Percentiles rank a stretch among this genome's conserved stretches.
Evolutionary conservation across 2,113 vertebrate genomes (phyloP).

Genomic region (Semnornis frantzii): DNA sequence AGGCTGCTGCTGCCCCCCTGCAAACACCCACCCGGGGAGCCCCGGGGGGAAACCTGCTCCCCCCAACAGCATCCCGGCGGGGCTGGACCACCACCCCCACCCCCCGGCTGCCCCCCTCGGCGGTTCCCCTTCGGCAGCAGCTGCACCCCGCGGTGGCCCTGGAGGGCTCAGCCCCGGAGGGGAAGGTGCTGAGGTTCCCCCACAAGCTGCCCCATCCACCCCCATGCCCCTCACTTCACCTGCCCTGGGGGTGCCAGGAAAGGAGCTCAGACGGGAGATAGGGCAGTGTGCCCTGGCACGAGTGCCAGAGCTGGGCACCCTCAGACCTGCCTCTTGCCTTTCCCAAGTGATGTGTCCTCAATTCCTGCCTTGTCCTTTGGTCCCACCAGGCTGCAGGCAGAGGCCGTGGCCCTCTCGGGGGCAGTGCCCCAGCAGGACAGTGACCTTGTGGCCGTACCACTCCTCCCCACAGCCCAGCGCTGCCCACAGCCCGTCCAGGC

Average conservation of each 20-base stretch:
- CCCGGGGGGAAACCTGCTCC: not conserved
- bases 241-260: fast-evolving
- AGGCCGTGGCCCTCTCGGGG: not conserved
- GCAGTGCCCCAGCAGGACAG: not conserved
- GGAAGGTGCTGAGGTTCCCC: not conserved
- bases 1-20: not conserved
- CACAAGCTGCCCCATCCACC: not conserved
- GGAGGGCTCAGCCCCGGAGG: not conserved
- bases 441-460: not conserved
- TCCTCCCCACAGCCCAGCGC: not conserved
- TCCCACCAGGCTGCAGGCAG: fast-evolving
- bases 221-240: fast-evolving
- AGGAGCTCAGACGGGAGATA: not conserved
- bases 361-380: not conserved
- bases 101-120: not conserved
- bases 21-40: not conserved
- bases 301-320: not conserved
- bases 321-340: not conserved
- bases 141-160: not conserved
- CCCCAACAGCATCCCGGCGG: fast-evolving
- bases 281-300: fast-evolving
- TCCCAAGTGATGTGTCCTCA: fast-evolving
- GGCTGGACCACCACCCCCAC: not conserved
- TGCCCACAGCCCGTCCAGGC: not conserved
- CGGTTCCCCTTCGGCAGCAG: not conserved